These are phyloP conservation scores for Oryzaephilus surinamensis DNA, from an alignment of 1,140 invertebrate genomes.

Conservation along the genomic window DNA sequence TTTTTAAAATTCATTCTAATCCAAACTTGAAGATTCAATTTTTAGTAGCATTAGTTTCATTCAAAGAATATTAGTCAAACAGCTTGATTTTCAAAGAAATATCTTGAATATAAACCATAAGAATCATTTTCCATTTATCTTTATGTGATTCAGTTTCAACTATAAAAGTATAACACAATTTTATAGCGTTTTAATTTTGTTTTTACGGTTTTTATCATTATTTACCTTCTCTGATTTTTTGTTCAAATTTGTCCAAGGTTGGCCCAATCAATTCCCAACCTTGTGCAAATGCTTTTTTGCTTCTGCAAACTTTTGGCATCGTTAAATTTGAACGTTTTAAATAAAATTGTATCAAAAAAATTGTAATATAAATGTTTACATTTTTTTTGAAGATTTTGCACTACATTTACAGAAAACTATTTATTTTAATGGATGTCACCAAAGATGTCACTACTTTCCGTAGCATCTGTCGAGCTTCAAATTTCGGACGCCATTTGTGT, in stretches of 20 bases:
- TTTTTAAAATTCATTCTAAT: conserved; percentile 98
- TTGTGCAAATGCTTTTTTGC: conserved; percentile 89
- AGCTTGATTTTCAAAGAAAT: conserved; percentile 95
- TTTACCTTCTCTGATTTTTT: conserved; percentile 97
- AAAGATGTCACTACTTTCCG: too few relatives aligned
- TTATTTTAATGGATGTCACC: too few relatives aligned
- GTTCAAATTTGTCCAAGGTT: conserved; percentile 93
- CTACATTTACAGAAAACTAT: too few relatives aligned
- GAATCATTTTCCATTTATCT: conserved; percentile 96
- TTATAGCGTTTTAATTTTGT: neutral
- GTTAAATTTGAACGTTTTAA: too few relatives aligned
- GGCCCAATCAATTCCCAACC: conserved; percentile 99
- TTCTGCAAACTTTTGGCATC: conserved; percentile 94
- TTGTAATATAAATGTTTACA: too few relatives aligned
- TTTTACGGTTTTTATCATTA: neutral
- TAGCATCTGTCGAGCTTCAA: too few relatives aligned
- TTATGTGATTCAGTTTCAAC: conserved; percentile 81
- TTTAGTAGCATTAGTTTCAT: conserved; percentile 94
- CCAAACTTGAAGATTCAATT: conserved; percentile 99
- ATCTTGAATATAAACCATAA: conserved; percentile 99
- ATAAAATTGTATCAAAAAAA: too few relatives aligned
- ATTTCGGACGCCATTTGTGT: too few relatives aligned
- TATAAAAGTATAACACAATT: conserved; percentile 15
- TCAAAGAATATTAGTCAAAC: conserved; percentile 96
- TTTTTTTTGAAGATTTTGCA: too few relatives aligned